Conservation (phyloP, 2,113 vertebrate genomes). For the Sturnus vulgaris region DNA sequence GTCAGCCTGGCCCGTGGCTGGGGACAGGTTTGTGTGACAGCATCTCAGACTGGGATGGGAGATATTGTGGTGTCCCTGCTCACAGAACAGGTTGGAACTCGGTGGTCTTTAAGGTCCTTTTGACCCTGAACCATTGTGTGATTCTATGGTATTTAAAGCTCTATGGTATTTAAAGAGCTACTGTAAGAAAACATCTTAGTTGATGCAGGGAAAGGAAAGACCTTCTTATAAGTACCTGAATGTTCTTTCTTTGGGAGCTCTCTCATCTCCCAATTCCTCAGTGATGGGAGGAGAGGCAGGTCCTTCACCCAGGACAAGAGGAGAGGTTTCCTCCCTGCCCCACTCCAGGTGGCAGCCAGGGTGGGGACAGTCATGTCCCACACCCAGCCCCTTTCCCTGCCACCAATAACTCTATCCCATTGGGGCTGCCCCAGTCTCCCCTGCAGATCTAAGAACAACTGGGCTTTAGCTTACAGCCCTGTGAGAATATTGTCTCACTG, state of each 20-base stretch:
- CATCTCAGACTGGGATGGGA: not conserved
- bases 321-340: not conserved
- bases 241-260: not conserved
- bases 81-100: not conserved
- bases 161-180: not conserved
- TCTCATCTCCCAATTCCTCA: not conserved
- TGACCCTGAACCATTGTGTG: not conserved
- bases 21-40: not conserved
- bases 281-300: not conserved
- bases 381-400: not conserved
- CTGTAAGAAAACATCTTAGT: not conserved
- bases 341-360: accelerated
- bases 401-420: not conserved
- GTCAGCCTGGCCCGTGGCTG: not conserved
- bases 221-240: not conserved
- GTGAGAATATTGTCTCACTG: not conserved
- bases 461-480: not conserved
- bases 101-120: not conserved
- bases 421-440: not conserved
- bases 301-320: not conserved
- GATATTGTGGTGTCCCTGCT: not conserved
- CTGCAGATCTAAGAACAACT: not conserved
- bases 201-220: not conserved
- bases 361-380: accelerated
- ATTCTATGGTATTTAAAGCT: not conserved